A percentile compares a stretch with the other conserved stretches of the same genome.
Conservation (phyloP, 2,888 invertebrate genomes). For the Tiphia femorata region DNA sequence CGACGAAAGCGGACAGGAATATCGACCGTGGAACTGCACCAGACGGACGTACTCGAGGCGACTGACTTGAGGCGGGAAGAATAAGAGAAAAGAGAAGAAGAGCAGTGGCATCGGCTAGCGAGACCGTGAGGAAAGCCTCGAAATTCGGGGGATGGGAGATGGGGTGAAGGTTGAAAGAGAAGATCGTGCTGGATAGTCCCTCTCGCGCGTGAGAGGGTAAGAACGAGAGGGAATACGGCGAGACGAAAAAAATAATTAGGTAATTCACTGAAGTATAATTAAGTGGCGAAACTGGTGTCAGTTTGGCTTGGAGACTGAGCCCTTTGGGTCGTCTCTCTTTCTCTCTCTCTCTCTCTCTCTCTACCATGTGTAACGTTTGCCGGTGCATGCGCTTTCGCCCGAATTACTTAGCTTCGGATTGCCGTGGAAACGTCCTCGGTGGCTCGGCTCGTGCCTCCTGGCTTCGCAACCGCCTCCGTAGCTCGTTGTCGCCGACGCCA, state of each 20-base stretch:
- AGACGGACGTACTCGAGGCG: slow-evolving; percentile 47
- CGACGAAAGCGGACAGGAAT: slow-evolving; percentile 56
- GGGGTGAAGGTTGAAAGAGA: slow-evolving; percentile 4
- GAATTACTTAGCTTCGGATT: slow-evolving; percentile 15
- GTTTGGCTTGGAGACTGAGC: slow-evolving; percentile 1
- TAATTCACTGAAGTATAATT: slow-evolving; percentile 51
- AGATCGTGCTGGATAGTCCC: too few relatives aligned
- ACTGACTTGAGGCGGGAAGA: slow-evolving; percentile 39
- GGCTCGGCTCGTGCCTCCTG: too few relatives aligned
- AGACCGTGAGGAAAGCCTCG: background rate
- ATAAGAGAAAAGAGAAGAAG: slow-evolving; percentile 26
- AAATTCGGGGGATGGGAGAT: background rate
- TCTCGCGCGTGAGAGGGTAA: too few relatives aligned
- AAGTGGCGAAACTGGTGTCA: slow-evolving; percentile 35
- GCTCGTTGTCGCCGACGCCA: too few relatives aligned
- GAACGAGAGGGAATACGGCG: slow-evolving; percentile 2
- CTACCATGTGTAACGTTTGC: background rate
- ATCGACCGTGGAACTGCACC: slow-evolving; percentile 55
- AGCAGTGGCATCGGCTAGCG: slow-evolving; percentile 3
- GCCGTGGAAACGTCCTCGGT: background rate
- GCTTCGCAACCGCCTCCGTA: slow-evolving; percentile 6
- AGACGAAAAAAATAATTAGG: slow-evolving; percentile 47
- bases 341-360: background rate
- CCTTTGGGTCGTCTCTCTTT: slow-evolving; percentile 11
- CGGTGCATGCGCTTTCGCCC: slow-evolving; percentile 10